These are phyloP conservation scores for Cataglyphis altisquamis DNA, from an alignment of 2,888 invertebrate genomes.

Conservation along the genomic window DNA sequence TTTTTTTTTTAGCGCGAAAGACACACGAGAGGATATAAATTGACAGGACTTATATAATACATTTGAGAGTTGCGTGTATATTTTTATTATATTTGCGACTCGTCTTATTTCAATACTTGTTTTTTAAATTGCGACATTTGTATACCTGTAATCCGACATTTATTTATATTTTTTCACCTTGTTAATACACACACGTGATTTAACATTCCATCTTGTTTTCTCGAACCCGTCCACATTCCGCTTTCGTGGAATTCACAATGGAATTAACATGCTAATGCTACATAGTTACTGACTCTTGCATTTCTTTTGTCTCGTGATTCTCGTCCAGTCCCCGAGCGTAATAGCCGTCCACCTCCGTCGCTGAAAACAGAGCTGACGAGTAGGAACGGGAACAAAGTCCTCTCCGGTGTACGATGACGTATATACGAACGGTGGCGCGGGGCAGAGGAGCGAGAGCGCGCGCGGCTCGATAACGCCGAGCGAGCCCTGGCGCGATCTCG, in stretches of 20 bases:
- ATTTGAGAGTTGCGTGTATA: not conserved
- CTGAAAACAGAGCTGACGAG: constrained; percentile 45
- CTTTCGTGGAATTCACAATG: constrained; percentile 14
- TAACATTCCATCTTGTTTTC: not conserved
- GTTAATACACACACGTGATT: not conserved
- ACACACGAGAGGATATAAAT: not conserved
- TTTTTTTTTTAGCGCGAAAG: not conserved
- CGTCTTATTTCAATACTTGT: not conserved
- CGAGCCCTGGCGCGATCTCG: constrained; percentile 51
- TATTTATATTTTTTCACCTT: not conserved
- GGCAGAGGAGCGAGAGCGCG: too few species aligned
- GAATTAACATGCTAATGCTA: constrained; percentile 43
- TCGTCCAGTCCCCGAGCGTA: not conserved
- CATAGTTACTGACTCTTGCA: constrained; percentile 40
- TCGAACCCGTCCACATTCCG: not conserved
- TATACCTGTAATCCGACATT: not conserved
- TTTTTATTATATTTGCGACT: not conserved
- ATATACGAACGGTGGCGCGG: too few species aligned
- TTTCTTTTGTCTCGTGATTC: constrained; percentile 45
- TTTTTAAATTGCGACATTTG: not conserved
- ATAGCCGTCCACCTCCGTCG: constrained; percentile 22
- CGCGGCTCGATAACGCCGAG: constrained; percentile 58
- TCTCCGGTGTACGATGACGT: constrained; percentile 51
- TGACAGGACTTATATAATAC: not conserved
- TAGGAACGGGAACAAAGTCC: constrained; percentile 47